A percentile compares a stretch with the other conserved stretches of the same genome.
Evolutionary conservation across 2,113 vertebrate genomes (phyloP).

Genomic region (Narcine bancroftii): DNA sequence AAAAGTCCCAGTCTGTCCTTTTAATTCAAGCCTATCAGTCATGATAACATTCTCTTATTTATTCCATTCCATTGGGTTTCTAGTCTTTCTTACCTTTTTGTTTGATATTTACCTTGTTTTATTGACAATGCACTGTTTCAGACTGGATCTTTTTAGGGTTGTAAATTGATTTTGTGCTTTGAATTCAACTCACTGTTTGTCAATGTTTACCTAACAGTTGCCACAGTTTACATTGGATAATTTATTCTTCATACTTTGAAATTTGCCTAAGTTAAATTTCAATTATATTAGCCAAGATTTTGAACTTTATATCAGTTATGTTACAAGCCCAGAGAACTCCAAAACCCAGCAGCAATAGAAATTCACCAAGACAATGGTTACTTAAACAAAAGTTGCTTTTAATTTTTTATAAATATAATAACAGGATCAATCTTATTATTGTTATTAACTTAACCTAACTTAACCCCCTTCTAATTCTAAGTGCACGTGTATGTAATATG

Average conservation of each 20-base stretch:
- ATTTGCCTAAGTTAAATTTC: not conserved
- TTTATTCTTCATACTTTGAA: not conserved
- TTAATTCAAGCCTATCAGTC: too few species aligned
- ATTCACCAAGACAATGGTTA: too few species aligned
- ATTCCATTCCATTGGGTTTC: not conserved
- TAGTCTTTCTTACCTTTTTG: not conserved
- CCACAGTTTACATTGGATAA: not conserved
- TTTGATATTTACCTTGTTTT: not conserved
- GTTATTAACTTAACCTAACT: too few species aligned
- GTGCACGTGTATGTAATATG: too few species aligned
- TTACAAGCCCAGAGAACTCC: too few species aligned
- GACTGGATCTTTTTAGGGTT: not conserved
- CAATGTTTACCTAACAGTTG: not conserved
- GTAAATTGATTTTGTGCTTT: not conserved
- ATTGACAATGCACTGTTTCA: not conserved
- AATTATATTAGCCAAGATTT: not conserved
- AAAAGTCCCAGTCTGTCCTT: too few species aligned
- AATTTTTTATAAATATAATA: too few species aligned
- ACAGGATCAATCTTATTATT: too few species aligned
- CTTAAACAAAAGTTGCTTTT: too few species aligned
- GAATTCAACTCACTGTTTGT: not conserved
- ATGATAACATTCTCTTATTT: not conserved
- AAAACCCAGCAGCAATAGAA: too few species aligned
- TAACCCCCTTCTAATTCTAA: too few species aligned
- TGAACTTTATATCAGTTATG: too few species aligned